phyloP scores from a whole-genome alignment of 2,113 vertebrate species.

The Dunckerocampus dactyliophorus region DNA sequence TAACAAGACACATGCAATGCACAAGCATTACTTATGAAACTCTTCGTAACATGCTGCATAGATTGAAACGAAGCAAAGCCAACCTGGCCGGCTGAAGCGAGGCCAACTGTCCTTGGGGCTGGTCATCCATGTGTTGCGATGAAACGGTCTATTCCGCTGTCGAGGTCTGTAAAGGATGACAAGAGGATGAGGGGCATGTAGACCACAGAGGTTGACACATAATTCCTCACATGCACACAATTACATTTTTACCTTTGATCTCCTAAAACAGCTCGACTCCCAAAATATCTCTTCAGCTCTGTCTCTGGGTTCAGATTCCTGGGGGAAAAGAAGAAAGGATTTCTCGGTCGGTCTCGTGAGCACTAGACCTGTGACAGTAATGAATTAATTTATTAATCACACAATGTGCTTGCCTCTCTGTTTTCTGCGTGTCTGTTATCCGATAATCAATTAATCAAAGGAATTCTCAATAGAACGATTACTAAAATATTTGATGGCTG shows the following conservation, averaged over 20 bases:
- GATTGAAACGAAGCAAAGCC: constrained; percentile 8
- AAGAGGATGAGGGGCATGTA: background rate
- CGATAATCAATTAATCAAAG: too few relatives aligned
- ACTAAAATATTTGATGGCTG: too few relatives aligned
- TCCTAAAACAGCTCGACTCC: constrained; percentile 89
- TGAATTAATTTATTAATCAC: too few relatives aligned
- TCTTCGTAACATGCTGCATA: background rate
- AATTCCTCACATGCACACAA: constrained; percentile 1
- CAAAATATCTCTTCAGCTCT: constrained; percentile 94
- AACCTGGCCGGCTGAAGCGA: constrained; percentile 89
- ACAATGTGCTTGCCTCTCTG: too few relatives aligned
- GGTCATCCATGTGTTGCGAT: constrained; percentile 88
- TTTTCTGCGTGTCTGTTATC: too few relatives aligned
- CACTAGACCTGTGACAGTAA: too few relatives aligned
- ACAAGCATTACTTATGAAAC: constrained; percentile 1
- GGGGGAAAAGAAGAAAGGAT: background rate
- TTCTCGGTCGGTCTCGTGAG: too few relatives aligned
- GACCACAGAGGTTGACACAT: accelerated
- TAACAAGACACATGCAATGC: background rate
- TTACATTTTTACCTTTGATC: constrained; percentile 83
- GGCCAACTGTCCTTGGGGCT: constrained; percentile 90
- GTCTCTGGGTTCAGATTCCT: constrained; percentile 97
- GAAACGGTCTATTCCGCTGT: constrained; percentile 84
- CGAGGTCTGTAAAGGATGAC: constrained; percentile 70
- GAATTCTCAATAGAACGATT: too few relatives aligned